Conservation (phyloP, 2,113 vertebrate genomes). For the Ornithorhynchus anatinus region DNA sequence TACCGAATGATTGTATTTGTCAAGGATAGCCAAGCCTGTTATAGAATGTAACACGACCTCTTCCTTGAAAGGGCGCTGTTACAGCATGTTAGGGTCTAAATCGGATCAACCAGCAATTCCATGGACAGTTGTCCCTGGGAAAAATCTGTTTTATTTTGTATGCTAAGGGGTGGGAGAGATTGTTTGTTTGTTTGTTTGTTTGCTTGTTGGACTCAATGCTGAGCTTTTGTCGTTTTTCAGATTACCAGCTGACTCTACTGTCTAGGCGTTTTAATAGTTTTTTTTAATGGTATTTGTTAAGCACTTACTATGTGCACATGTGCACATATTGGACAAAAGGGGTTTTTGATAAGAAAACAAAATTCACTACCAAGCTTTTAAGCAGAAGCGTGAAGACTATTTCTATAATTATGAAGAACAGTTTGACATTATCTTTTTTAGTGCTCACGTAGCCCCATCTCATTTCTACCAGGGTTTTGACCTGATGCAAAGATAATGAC, state of each 20-base stretch:
- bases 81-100: conserved; percentile 24
- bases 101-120: fast-evolving
- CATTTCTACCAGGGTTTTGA: conserved; percentile 29
- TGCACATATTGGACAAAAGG: neutral
- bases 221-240: too few relatives aligned
- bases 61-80: neutral
- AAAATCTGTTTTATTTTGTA: neutral
- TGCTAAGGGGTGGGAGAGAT: too few relatives aligned
- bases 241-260: neutral
- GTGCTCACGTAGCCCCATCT: conserved; percentile 7
- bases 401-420: neutral
- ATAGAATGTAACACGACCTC: conserved; percentile 3
- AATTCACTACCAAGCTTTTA: neutral
- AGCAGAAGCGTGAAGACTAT: neutral
- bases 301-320: neutral
- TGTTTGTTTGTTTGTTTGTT: too few relatives aligned
- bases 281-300: neutral
- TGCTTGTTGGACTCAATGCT: too few relatives aligned
- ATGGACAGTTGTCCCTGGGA: neutral
- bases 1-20: neutral
- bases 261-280: neutral
- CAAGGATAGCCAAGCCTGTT: too few relatives aligned
- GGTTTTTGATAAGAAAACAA: conserved; percentile 2
- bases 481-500: conserved; percentile 42
- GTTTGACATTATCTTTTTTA: conserved; percentile 21